Evolutionary conservation across 2,797 vertebrate genomes (phyloP).

Genomic region (Nasua narica): DNA sequence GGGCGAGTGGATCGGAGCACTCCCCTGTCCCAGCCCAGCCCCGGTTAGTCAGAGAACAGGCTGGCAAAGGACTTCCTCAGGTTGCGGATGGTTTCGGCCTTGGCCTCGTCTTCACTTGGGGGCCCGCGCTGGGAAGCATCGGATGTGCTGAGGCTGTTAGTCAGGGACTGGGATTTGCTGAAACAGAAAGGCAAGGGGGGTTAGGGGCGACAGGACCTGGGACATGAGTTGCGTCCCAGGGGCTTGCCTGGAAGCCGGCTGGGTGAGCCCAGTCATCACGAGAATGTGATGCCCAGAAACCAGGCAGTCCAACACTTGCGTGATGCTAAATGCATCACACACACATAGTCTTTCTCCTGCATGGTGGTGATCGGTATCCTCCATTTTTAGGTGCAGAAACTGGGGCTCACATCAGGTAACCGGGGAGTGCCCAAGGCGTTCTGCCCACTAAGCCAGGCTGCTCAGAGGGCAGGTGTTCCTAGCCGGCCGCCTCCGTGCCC

Average conservation of each 20-base stretch:
- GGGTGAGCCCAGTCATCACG: accelerated
- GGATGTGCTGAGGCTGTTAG: constrained; percentile 95
- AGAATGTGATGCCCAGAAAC: background rate
- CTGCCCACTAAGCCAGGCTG: background rate
- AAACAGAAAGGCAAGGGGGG: constrained; percentile 74
- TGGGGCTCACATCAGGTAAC: background rate
- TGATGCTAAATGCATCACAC: accelerated
- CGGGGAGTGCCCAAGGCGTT: background rate
- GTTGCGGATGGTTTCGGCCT: constrained; percentile 97
- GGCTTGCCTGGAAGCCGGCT: background rate
- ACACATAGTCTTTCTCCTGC: too few relatives aligned
- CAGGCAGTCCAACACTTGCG: accelerated
- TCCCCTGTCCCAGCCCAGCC: background rate
- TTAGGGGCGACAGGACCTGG: background rate
- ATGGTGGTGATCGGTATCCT: background rate
- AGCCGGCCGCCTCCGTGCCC: accelerated
- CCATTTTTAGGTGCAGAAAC: background rate
- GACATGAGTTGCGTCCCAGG: background rate
- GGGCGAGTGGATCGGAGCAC: background rate
- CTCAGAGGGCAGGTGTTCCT: background rate
- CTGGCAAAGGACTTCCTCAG: constrained; percentile 97
- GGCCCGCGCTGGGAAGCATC: constrained; percentile 89
- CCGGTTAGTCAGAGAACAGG: constrained; percentile 93
- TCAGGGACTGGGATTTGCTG: constrained; percentile 98
- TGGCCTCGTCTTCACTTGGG: constrained; percentile 94